A percentile compares a stretch with the other conserved stretches of the same genome.
Evolutionary conservation across 2,113 vertebrate species (phyloP).

Genomic region (Australoheros scitulus): DNA sequence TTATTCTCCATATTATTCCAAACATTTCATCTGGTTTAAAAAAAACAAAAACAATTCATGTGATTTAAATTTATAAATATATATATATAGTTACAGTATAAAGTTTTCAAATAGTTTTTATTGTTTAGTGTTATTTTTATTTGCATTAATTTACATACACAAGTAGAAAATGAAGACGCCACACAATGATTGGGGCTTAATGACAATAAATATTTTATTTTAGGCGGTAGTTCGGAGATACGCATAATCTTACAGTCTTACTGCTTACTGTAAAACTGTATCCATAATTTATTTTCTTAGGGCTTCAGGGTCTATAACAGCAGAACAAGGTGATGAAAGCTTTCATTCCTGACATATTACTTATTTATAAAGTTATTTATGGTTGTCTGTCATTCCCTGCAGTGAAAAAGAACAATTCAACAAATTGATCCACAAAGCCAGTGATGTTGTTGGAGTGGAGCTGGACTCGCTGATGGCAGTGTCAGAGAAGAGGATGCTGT

Average conservation of each 20-base stretch:
- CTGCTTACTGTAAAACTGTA: neutral
- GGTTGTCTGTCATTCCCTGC: neutral
- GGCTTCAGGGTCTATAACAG: neutral
- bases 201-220: neutral
- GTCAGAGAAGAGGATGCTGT: too few species aligned
- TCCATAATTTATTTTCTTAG: conserved; percentile 7
- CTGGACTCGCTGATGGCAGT: too few species aligned
- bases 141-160: neutral
- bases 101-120: neutral
- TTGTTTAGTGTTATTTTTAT: neutral
- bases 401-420: neutral
- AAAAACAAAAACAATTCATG: too few species aligned
- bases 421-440: too few species aligned
- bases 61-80: neutral
- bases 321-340: neutral
- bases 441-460: too few species aligned
- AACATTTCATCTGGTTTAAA: neutral
- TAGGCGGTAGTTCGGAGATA: neutral
- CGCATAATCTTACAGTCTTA: neutral
- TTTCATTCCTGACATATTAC: neutral
- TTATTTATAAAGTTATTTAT: conserved; percentile 5
- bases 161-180: neutral
- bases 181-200: neutral
- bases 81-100: too few species aligned
- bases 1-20: neutral